Evolutionary conservation across 2,888 invertebrate genomes (phyloP).

Genomic region (Clistopyga incitator): DNA sequence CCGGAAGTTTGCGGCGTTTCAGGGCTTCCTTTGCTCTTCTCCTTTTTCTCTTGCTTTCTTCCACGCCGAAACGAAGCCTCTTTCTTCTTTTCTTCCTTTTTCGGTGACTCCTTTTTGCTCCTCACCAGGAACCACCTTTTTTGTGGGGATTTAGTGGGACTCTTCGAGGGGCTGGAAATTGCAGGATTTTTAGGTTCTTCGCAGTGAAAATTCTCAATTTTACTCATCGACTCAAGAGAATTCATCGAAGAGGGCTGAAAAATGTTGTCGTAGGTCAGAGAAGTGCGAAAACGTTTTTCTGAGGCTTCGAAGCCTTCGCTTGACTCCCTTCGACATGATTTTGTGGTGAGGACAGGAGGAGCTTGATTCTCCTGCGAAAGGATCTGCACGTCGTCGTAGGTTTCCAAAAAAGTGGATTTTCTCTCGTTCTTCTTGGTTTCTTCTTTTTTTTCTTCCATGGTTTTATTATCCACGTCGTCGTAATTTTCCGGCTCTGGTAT

Average conservation of each 20-base stretch:
- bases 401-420: conserved; percentile 30
- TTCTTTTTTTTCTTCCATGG: conserved; percentile 13
- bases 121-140: conserved; percentile 79
- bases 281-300: background rate
- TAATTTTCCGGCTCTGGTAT: conserved; percentile 67
- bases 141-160: conserved; percentile 52
- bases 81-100: conserved; percentile 65
- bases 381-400: conserved; percentile 70
- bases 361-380: conserved; percentile 22
- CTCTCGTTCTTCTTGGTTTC: conserved; percentile 31
- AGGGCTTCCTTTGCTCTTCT: background rate
- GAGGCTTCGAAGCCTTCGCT: background rate
- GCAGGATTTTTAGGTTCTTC: background rate
- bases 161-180: background rate
- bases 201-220: background rate
- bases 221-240: background rate
- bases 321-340: background rate
- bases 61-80: background rate
- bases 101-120: conserved; percentile 71
- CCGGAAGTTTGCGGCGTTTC: conserved; percentile 4
- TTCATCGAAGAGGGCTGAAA: conserved; percentile 3
- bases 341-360: background rate
- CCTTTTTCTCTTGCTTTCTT: conserved; percentile 34
- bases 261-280: conserved; percentile 52
- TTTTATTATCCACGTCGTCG: conserved; percentile 71